Evolutionary conservation across 2,888 invertebrate species (phyloP).

Genomic region (Hipparchia sbordonii): DNA sequence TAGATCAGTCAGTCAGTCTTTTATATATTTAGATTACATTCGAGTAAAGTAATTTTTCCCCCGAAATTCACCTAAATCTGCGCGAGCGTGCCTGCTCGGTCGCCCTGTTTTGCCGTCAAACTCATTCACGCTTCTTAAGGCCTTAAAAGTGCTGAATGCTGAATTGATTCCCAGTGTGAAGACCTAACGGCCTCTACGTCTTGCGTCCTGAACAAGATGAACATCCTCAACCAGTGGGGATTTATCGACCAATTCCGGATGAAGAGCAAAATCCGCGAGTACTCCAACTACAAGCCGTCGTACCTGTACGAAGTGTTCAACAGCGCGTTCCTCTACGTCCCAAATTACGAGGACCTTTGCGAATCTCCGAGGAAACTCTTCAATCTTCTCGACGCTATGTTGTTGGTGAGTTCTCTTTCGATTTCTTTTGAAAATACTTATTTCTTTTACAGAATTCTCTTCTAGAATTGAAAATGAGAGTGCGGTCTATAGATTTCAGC

Average conservation of each 20-base stretch:
- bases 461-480: too few species aligned
- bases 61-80: too few species aligned
- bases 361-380: conserved; percentile 65
- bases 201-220: conserved; percentile 67
- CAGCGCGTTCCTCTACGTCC: conserved; percentile 54
- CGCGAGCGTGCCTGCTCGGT: too few species aligned
- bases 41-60: too few species aligned
- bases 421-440: not conserved
- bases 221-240: conserved; percentile 63
- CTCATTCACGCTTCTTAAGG: too few species aligned
- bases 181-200: conserved; percentile 55
- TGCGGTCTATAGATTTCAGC: too few species aligned
- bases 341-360: conserved; percentile 62
- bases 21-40: too few species aligned
- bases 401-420: conserved; percentile 57
- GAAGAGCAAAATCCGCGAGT: conserved; percentile 61
- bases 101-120: too few species aligned
- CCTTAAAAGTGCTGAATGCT: too few species aligned
- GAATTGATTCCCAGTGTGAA: conserved; percentile 56
- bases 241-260: conserved; percentile 73
- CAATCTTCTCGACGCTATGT: conserved; percentile 68
- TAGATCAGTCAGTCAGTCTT: too few species aligned
- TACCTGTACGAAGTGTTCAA: conserved; percentile 49
- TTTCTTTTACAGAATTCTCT: too few species aligned
- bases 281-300: conserved; percentile 51